Percentiles rank a stretch among this genome's conserved stretches.
Conservation (phyloP, 1,140 invertebrate genomes). For the Heliconius eleuchia region DNA sequence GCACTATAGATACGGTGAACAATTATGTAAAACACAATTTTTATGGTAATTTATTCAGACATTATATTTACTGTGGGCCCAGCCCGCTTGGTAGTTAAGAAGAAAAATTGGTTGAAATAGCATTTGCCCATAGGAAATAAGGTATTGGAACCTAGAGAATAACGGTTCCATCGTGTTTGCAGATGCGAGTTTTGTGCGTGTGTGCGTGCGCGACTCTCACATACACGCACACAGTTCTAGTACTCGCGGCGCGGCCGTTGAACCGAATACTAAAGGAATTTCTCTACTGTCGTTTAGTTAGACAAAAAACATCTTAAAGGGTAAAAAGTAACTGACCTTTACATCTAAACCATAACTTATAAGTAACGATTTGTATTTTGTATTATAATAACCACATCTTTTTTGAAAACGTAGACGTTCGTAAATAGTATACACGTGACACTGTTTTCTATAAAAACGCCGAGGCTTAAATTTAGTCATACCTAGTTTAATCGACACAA, state of each 20-base stretch:
- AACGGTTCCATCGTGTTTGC: constrained; percentile 77
- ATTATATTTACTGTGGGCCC: background rate
- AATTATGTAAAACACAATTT: background rate
- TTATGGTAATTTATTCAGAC: background rate
- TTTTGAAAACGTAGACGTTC: background rate
- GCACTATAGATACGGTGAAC: background rate
- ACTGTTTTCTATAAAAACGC: background rate
- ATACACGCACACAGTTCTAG: constrained; percentile 51
- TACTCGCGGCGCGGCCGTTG: constrained; percentile 72
- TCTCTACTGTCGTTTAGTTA: constrained; percentile 59
- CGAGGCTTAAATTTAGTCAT: background rate
- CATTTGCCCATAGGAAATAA: constrained; percentile 12
- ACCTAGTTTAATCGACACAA: background rate
- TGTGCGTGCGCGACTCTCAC: constrained; percentile 62
- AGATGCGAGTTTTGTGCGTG: constrained; percentile 57
- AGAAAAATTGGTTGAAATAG: background rate
- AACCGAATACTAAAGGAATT: constrained; percentile 79
- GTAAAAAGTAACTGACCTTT: constrained; percentile 12
- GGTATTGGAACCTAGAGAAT: constrained; percentile 41
- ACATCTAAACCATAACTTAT: background rate
- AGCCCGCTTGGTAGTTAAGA: background rate
- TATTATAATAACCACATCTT: background rate
- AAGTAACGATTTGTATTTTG: background rate
- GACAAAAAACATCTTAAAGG: constrained; percentile 25
- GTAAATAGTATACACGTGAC: background rate